Percentiles rank a stretch among this genome's conserved stretches.
Evolutionary conservation across 2,888 invertebrate species (phyloP).

Genomic region (Neoitamus cyanurus): DNA sequence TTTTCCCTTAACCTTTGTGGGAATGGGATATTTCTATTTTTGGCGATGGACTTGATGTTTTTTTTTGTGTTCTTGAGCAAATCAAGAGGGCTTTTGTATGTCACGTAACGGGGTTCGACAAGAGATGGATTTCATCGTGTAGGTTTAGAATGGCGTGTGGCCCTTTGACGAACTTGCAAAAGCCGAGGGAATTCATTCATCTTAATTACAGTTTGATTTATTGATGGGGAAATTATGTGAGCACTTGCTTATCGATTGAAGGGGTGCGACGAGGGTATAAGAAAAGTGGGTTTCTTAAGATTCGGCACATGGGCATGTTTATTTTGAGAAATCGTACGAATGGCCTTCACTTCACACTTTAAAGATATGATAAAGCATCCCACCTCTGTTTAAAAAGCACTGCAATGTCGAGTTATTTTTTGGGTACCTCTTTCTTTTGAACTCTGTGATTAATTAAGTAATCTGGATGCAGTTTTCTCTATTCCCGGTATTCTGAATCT

Average conservation of each 20-base stretch:
- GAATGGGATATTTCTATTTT: background rate
- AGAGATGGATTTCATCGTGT: background rate
- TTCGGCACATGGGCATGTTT: background rate
- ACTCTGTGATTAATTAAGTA: too few species aligned
- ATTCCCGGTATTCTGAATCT: too few species aligned
- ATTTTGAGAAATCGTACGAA: too few species aligned
- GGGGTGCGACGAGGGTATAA: background rate
- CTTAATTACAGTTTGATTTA: background rate
- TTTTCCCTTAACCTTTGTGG: background rate
- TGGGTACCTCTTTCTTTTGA: too few species aligned
- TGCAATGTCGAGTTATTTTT: too few species aligned
- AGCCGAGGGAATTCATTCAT: background rate
- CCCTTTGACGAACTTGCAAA: background rate
- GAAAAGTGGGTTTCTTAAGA: background rate
- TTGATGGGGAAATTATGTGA: background rate
- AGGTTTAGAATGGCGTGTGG: background rate
- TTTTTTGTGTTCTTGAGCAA: background rate
- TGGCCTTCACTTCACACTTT: too few species aligned
- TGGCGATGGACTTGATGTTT: background rate
- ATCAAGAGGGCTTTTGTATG: background rate
- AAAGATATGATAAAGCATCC: too few species aligned
- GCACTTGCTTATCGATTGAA: background rate
- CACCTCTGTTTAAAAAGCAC: too few species aligned
- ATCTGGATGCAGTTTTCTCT: too few species aligned
- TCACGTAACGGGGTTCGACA: background rate